Percentiles rank a stretch among this genome's conserved stretches.
phyloP scores from a whole-genome alignment of 2,888 invertebrate genomes.

The Nymphalis c-album region DNA sequence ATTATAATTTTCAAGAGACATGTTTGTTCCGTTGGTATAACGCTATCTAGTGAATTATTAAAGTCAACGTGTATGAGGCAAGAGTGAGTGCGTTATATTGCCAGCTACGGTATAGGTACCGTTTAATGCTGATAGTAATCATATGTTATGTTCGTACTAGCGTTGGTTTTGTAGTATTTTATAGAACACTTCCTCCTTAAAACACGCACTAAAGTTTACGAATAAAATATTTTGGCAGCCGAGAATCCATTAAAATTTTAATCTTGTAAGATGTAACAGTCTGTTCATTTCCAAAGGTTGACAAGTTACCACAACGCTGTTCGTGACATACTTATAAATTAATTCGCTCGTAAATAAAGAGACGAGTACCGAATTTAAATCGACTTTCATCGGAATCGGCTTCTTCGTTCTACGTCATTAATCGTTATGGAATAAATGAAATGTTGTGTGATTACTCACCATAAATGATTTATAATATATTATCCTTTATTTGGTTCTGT shows the following conservation, averaged over 20 bases:
- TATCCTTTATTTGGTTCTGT: too few relatives aligned
- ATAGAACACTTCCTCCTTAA: neutral
- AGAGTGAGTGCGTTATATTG: neutral
- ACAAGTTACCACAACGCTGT: constrained; percentile 19
- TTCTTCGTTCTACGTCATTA: constrained; percentile 30
- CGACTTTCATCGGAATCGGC: constrained; percentile 32
- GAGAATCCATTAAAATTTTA: constrained; percentile 18
- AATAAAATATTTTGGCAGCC: constrained; percentile 2
- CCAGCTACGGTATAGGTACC: constrained; percentile 9
- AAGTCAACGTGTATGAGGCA: neutral
- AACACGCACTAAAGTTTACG: neutral
- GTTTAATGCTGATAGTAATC: neutral
- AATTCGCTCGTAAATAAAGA: constrained; percentile 22
- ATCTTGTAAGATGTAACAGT: constrained; percentile 17
- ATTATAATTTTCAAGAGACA: neutral
- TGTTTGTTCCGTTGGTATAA: constrained; percentile 5
- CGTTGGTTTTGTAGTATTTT: neutral
- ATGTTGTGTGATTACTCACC: too few relatives aligned
- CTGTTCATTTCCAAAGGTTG: constrained; percentile 15
- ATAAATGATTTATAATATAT: too few relatives aligned
- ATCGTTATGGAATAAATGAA: constrained; percentile 7
- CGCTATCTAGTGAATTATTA: constrained; percentile 4
- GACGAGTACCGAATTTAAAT: constrained; percentile 30
- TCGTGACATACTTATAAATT: constrained; percentile 31
- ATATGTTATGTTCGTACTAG: too few relatives aligned